Evolutionary conservation across 2,888 invertebrate genomes (phyloP).

Genomic region (Abscondita cerata): DNA sequence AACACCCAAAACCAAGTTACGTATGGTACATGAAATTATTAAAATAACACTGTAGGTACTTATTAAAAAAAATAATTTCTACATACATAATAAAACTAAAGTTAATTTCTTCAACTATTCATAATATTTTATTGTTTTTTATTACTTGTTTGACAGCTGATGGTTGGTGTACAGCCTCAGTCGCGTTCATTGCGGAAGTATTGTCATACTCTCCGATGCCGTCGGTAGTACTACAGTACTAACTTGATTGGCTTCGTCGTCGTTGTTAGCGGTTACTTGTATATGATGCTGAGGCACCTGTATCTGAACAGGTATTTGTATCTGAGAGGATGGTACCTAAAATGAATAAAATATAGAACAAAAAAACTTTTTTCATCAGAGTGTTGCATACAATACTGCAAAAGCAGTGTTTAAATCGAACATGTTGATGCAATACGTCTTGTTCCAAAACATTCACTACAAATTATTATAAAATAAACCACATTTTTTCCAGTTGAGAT

Average conservation of each 20-base stretch:
- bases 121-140: background rate
- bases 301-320: slow-evolving; percentile 70
- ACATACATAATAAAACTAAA: background rate
- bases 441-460: no score
- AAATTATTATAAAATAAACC: no score
- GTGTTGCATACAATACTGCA: no score
- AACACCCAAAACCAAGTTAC: background rate
- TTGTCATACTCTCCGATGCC: slow-evolving; percentile 57
- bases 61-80: background rate
- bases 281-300: slow-evolving; percentile 66
- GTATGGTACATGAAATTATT: background rate
- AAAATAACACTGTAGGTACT: background rate
- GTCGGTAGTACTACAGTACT: slow-evolving; percentile 64
- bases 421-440: no score
- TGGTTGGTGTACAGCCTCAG: background rate
- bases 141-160: background rate
- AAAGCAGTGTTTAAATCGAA: no score
- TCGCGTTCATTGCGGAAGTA: slow-evolving; percentile 40
- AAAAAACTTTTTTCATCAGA: no score
- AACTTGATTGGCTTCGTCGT: slow-evolving; percentile 52
- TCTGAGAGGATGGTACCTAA: slow-evolving; percentile 68
- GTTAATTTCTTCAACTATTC: background rate
- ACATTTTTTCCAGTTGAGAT: no score
- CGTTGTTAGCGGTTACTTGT: slow-evolving; percentile 52
- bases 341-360: background rate